These are phyloP conservation scores for Diplolepis rosae DNA, from an alignment of 2,888 invertebrate species.

Conservation along the genomic window DNA sequence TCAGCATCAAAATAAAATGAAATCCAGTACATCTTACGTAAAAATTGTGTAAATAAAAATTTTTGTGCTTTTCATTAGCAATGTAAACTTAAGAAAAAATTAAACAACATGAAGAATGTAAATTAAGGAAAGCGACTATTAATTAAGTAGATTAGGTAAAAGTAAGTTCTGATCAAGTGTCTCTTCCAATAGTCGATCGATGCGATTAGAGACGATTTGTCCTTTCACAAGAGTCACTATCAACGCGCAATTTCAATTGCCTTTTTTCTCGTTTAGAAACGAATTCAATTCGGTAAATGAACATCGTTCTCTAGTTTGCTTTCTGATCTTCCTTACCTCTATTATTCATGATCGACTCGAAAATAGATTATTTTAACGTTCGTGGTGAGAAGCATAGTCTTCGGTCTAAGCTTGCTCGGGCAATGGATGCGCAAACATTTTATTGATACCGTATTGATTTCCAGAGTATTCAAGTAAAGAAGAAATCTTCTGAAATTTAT, in stretches of 20 bases:
- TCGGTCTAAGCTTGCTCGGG: neutral
- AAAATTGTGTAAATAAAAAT: constrained; percentile 2
- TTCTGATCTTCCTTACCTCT: neutral
- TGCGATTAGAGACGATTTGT: constrained; percentile 1
- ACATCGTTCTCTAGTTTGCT: constrained; percentile 8
- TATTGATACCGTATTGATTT: constrained; percentile 18
- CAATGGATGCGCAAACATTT: constrained; percentile 1
- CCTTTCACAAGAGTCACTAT: constrained; percentile 5
- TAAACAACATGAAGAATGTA: constrained; percentile 54
- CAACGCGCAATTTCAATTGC: constrained; percentile 4
- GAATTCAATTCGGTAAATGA: neutral
- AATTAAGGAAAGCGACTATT: constrained; percentile 46
- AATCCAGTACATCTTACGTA: constrained; percentile 2
- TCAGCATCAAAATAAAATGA: too few species aligned
- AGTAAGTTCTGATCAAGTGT: constrained; percentile 47
- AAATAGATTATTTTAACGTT: constrained; percentile 23
- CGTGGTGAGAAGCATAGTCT: constrained; percentile 4
- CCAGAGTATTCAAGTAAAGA: neutral
- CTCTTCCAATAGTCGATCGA: neutral
- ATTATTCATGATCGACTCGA: constrained; percentile 21
- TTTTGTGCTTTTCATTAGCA: constrained; percentile 55
- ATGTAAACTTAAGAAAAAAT: constrained; percentile 53
- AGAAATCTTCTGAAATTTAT: neutral
- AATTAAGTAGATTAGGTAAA: constrained; percentile 53
- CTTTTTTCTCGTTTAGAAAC: neutral